Evolutionary conservation across 92 coral and sea anemone genomes (phyloP), one percentile per base, ranked within the genome.

Genomic region (Pocillopora grandis): DNA sequence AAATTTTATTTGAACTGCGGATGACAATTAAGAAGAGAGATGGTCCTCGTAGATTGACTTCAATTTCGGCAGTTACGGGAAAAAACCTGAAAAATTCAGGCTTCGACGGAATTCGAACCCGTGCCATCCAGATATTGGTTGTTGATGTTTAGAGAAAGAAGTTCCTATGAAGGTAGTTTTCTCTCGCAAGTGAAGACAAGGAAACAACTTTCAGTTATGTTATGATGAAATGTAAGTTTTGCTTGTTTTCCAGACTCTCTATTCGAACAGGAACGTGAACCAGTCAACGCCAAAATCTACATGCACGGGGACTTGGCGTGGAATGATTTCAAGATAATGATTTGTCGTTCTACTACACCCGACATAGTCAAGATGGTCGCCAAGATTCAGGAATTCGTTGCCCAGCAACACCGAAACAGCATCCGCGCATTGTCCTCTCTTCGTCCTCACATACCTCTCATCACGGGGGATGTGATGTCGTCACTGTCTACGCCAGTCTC

Each of bases 311-410:
- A 95, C 75, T 79, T 96, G 85, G 90, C 94, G 48, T 96, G 99
- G 99, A 96, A 89, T n/a, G 98, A 92, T 88, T 86, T 96, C 84
- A 90, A 95, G 66, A 78, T 96, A 68, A 95, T 96, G 95, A 96
- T 96, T 37, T 92, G 95, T 66, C 99, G 99, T 35, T 96, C 99
- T 18, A 96, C 99, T 5, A 94, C 99, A 2, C 98, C 97, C 35
- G 99, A 96, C 89, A 79, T 96, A 78, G 93, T 96, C 36, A 96
- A 96, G 81, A 94, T 96, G 99, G 84, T 87, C 2, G 93, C 94
- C 35, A 96, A 96, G 89, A 96, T 96, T 21, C 96, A 88, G 77
- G 92, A 92, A 49, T 93, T 93, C 86, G 91, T 95, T 62, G 84
- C 94, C 13, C 97, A 96, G 85, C 99, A 96, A 77, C 98, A 93